phyloP scores from a whole-genome alignment of 1,140 invertebrate genomes.

The Asobara japonica region DNA sequence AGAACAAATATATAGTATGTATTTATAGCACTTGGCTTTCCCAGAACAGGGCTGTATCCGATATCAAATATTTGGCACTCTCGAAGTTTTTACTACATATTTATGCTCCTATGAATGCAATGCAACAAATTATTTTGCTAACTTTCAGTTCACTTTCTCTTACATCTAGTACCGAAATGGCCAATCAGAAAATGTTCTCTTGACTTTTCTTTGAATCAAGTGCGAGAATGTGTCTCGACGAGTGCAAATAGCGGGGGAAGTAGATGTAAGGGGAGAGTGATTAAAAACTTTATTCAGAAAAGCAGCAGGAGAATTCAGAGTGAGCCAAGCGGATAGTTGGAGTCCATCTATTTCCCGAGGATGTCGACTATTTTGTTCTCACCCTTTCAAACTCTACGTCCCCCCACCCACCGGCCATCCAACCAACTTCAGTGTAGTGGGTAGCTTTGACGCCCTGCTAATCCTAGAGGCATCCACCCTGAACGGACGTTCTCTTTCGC shows the following conservation, averaged over 20 bases:
- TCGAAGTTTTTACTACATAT: no score
- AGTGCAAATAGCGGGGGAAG: background rate
- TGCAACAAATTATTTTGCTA: no score
- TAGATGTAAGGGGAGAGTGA: constrained; percentile 1
- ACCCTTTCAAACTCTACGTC: background rate
- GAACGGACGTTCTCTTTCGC: background rate
- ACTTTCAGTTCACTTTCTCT: no score
- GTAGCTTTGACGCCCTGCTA: constrained; percentile 30
- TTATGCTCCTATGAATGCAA: no score
- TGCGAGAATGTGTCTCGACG: background rate
- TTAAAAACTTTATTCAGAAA: constrained; percentile 13
- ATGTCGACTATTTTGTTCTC: constrained; percentile 7
- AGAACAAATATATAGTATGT: no score
- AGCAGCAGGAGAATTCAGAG: constrained; percentile 17
- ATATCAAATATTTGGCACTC: no score
- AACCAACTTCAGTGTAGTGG: constrained; percentile 4
- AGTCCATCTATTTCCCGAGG: constrained; percentile 1
- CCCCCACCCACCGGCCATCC: background rate
- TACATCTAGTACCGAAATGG: no score
- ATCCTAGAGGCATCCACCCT: constrained; percentile 12
- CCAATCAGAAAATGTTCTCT: no score
- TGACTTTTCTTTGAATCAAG: background rate
- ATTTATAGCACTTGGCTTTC: no score
- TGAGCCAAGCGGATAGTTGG: constrained; percentile 20
- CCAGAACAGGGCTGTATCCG: no score